Conservation (phyloP, 2,888 invertebrate genomes). For the Meloe dianella region DNA sequence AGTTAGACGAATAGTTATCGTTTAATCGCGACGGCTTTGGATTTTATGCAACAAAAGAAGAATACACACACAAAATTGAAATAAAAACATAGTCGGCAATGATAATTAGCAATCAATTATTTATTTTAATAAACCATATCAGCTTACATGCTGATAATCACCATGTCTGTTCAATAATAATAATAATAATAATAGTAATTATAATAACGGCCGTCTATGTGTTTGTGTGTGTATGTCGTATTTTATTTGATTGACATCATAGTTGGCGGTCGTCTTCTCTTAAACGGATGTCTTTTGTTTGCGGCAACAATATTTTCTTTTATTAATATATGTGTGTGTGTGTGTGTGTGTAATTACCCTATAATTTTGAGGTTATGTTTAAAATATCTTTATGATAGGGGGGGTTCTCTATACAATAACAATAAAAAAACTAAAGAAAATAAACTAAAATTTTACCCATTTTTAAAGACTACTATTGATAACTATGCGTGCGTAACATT, state of each 20-base stretch:
- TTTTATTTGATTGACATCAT: conserved; percentile 7
- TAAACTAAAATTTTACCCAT: background rate
- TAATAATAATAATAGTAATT: background rate
- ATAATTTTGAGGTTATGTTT: conserved; percentile 2
- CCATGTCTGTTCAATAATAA: background rate
- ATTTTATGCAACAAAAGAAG: background rate
- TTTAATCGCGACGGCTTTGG: conserved; percentile 41
- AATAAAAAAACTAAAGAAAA: too few species aligned
- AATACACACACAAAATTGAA: background rate
- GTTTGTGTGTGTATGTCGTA: background rate
- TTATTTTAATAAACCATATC: background rate
- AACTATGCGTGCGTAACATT: conserved; percentile 2
- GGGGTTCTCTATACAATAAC: too few species aligned
- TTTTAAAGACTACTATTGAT: background rate
- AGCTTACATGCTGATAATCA: background rate
- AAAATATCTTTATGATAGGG: background rate
- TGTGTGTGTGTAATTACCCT: background rate
- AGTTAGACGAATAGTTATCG: conserved; percentile 45
- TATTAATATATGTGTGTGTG: background rate
- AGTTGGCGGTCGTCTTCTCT: background rate
- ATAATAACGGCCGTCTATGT: background rate
- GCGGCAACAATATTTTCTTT: background rate
- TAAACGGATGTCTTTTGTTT: conserved; percentile 8
- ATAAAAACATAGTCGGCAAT: background rate
- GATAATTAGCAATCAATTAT: background rate